Evolutionary conservation across 2,797 vertebrate genomes (phyloP).

Genomic region (Paedocypris micromegethes): DNA sequence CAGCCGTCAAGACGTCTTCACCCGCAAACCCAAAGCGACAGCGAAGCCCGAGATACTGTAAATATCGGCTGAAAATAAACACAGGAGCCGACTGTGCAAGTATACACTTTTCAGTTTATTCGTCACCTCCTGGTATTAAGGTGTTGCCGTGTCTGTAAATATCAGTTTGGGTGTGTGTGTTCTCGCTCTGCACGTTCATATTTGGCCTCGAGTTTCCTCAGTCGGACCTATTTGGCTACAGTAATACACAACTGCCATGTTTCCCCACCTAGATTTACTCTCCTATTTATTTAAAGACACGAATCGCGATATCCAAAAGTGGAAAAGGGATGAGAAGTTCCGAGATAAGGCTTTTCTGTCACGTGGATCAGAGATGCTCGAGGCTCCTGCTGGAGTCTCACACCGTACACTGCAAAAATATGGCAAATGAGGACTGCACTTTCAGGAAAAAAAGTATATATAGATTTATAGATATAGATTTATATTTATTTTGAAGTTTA

Average conservation of each 20-base stretch:
- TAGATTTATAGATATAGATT: conserved; percentile 85
- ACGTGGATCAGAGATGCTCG: conserved; percentile 33
- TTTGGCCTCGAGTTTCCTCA: conserved; percentile 56
- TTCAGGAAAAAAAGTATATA: conserved; percentile 77
- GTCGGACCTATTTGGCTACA: conserved; percentile 65
- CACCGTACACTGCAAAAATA: conserved; percentile 45
- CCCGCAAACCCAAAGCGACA: conserved; percentile 8
- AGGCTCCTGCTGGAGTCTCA: conserved; percentile 17
- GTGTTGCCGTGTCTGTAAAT: conserved; percentile 54
- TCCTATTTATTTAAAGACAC: conserved; percentile 65
- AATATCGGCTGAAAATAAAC: conserved; percentile 33
- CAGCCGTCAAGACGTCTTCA: not conserved
- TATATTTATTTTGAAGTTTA: conserved; percentile 97
- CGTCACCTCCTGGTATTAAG: conserved; percentile 56
- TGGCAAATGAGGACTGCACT: conserved; percentile 72
- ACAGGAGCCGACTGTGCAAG: conserved; percentile 42
- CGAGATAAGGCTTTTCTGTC: conserved; percentile 59
- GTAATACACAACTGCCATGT: conserved; percentile 67
- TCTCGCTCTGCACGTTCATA: conserved; percentile 49
- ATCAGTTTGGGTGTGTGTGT: conserved; percentile 50
- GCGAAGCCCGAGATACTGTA: not conserved
- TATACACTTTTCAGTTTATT: conserved; percentile 66
- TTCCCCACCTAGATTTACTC: conserved; percentile 61
- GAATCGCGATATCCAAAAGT: conserved; percentile 61
- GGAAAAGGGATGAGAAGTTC: conserved; percentile 56